Base-by-base conservation (phyloP, 2,888 invertebrate species). In the Sinelater perroti region DNA sequence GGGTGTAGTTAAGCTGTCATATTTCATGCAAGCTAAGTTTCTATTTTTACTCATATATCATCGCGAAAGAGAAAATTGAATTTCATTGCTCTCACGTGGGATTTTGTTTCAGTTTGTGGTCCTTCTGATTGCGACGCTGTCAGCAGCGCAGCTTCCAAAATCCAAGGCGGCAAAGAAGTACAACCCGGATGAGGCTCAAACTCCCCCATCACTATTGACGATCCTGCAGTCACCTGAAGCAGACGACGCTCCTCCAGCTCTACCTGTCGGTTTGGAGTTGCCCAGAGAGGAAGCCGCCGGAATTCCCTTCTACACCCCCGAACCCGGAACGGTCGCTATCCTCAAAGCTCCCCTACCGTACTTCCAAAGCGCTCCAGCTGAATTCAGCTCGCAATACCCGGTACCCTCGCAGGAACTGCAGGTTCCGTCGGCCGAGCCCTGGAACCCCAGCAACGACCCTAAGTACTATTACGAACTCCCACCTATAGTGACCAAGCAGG, bases 391-490 rank as follows among this genome's bases (percentile, higher is more conserved):
- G 38, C 56, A 13, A 0, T 71, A 71, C 10, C 75, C 79, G 1
- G 72, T 77, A 8, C 81, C 82, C 2, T 75, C 82, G 2, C 73
- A 77, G 24, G 80, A 81, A 42, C 65, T 81, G n/a, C 77, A 80
- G 60, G 69, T 80, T 7, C 83, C 82, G 14, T 66, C 71, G 1
- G 73, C 77, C 56, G 75, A 76, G 60, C 73, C 67, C 56, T 78
- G 77, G 74, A 78, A 79, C 55, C 76, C 78, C 59, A 71, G 74
- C 28, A 73, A 76, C 61, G 76, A 76, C 62, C 73, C 78, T 49
- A 70, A 71, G 50, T 69, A 72, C 24, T 76, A 74, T 69, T 70
- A 78, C 68, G 64, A 78, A 76, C 67, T 78, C 70, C 66, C 78
- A 65, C 54, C 78, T 69, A 64, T 76, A 63, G 45, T 68, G 68